phyloP scores from a whole-genome alignment of 2,888 invertebrate genomes.

The Lochmaea crataegi region DNA sequence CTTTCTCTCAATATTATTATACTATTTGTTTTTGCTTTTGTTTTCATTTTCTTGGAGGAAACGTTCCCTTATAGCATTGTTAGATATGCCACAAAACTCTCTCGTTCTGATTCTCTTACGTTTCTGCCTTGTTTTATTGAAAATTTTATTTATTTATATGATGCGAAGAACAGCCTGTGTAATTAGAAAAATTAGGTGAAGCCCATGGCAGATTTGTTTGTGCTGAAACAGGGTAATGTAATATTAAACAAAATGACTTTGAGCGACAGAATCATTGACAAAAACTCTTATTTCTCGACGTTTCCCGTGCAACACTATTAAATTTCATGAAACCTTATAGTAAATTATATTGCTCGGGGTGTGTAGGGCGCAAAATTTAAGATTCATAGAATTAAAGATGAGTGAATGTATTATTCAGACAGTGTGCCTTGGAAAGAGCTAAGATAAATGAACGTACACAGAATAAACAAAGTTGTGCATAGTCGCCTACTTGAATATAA shows the following conservation, averaged over 20 bases:
- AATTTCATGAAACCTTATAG: constrained; percentile 45
- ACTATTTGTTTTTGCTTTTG: no score
- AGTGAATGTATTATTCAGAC: constrained; percentile 63
- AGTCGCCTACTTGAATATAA: constrained; percentile 43
- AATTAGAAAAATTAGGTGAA: no score
- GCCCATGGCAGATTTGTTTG: not conserved
- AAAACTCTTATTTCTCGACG: constrained; percentile 27
- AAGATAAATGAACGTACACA: constrained; percentile 61
- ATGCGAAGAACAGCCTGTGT: no score
- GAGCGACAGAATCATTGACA: constrained; percentile 28
- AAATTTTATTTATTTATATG: no score
- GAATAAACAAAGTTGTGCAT: constrained; percentile 57
- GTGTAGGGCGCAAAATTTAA: constrained; percentile 57
- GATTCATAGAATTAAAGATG: constrained; percentile 66
- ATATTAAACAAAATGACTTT: constrained; percentile 22
- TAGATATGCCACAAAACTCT: no score
- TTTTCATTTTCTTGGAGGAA: no score
- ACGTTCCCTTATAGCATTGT: no score
- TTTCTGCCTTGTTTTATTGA: no score
- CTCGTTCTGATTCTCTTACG: no score
- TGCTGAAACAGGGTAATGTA: not conserved
- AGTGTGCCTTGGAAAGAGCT: constrained; percentile 62
- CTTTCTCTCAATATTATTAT: no score
- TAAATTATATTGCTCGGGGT: constrained; percentile 43
- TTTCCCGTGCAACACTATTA: constrained; percentile 40